A percentile compares a stretch with the other conserved stretches of the same genome.
Conservation (phyloP, 64 coral and sea anemone genomes). For the Porites australiensis region DNA sequence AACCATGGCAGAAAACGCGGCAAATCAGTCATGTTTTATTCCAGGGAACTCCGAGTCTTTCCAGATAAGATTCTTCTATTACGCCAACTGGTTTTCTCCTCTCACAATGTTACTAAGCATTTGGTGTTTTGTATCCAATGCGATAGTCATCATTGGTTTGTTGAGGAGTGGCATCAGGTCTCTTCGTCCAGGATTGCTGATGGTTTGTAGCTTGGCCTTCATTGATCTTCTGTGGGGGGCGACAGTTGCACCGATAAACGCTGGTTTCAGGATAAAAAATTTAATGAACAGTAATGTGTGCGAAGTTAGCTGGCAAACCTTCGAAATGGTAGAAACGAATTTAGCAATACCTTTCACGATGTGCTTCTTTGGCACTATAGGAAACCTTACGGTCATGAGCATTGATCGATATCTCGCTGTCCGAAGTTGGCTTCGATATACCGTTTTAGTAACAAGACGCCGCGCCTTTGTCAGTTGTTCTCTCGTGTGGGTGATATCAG, state of each 20-base stretch:
- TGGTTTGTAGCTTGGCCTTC: background rate
- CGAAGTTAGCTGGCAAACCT: background rate
- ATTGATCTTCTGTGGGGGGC: background rate
- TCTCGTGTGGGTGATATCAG: background rate
- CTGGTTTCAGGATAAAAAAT: background rate
- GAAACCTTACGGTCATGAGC: background rate
- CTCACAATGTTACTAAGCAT: background rate
- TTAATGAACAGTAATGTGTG: background rate
- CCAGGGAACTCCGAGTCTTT: background rate
- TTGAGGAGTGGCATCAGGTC: background rate
- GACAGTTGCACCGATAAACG: background rate
- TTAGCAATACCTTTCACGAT: background rate
- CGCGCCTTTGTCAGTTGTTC: background rate
- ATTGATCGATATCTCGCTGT: background rate
- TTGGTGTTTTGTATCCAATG: background rate
- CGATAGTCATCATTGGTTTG: background rate
- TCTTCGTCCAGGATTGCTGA: background rate
- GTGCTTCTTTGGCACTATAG: background rate
- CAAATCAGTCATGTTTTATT: background rate
- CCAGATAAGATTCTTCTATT: background rate
- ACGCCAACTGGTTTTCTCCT: background rate
- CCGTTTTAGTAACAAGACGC: background rate
- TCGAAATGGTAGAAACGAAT: background rate
- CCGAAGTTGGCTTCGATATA: background rate
- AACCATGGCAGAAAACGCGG: background rate